Evolutionary conservation across 2,797 vertebrate genomes (phyloP).

Genomic region (Etheostoma perlongum): DNA sequence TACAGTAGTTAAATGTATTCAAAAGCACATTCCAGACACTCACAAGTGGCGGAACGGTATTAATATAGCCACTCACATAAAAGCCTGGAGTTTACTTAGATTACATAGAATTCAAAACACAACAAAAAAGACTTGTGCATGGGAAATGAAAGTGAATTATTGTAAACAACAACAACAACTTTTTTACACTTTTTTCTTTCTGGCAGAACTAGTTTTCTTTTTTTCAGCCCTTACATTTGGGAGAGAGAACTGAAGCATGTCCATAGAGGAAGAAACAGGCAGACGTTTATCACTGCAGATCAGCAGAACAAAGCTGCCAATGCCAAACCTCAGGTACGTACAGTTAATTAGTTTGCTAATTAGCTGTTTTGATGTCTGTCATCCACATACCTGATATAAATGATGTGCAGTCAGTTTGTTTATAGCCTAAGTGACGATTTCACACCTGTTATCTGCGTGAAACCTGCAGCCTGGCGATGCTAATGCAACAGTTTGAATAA

Average conservation of each 20-base stretch:
- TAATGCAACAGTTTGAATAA: background rate
- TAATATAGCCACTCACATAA: background rate
- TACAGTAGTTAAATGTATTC: slow-evolving; percentile 5
- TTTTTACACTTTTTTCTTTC: slow-evolving; percentile 6
- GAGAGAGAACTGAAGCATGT: slow-evolving; percentile 52
- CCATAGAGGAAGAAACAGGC: slow-evolving; percentile 28
- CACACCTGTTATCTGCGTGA: slow-evolving; percentile 36
- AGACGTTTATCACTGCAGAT: slow-evolving; percentile 39
- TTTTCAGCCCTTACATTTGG: slow-evolving; percentile 21
- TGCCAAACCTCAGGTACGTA: slow-evolving; percentile 58
- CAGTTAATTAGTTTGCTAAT: slow-evolving; percentile 72
- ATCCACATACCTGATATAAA: slow-evolving; percentile 27
- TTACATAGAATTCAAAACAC: background rate
- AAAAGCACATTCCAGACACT: background rate
- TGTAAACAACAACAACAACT: background rate
- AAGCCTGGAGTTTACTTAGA: slow-evolving; percentile 3
- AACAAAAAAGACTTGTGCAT: background rate
- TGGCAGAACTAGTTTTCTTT: slow-evolving; percentile 9
- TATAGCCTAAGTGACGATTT: slow-evolving; percentile 5
- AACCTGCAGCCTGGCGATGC: slow-evolving; percentile 13
- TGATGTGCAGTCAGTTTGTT: slow-evolving; percentile 39
- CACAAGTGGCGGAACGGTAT: background rate
- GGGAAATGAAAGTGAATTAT: slow-evolving; percentile 4
- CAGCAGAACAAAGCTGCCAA: slow-evolving; percentile 40
- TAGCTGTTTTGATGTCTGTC: slow-evolving; percentile 53